A percentile compares a stretch with the other conserved stretches of the same genome.
Evolutionary conservation across 2,888 invertebrate genomes (phyloP).

Genomic region (Podabrus alpinus): DNA sequence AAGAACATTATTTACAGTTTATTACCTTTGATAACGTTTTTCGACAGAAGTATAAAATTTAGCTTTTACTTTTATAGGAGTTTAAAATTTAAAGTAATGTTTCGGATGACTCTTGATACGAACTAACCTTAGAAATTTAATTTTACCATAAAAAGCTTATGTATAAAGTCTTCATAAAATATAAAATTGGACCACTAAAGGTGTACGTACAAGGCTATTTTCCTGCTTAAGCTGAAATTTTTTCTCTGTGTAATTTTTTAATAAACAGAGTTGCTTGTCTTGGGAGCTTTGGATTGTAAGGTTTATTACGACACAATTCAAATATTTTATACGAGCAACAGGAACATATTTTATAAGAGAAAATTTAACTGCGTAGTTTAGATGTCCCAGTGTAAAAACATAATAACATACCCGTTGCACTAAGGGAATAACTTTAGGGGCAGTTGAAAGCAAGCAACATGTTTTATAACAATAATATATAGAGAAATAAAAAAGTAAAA

Average conservation of each 20-base stretch:
- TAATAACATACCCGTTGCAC: conserved; percentile 13
- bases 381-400: conserved; percentile 14
- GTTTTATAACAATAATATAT: conserved; percentile 23
- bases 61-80: neutral
- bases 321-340: conserved; percentile 21
- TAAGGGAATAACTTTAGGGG: conserved; percentile 18
- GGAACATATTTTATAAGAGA: conserved; percentile 16
- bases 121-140: neutral
- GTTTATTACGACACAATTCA: neutral
- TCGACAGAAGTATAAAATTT: neutral
- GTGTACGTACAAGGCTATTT: no score
- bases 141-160: no score
- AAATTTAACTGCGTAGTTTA: conserved; percentile 19
- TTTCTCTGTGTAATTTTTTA: neutral
- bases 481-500: conserved; percentile 7
- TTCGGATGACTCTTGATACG: neutral
- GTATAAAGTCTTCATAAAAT: no score
- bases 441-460: conserved; percentile 16
- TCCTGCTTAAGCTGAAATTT: no score
- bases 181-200: no score
- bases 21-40: conserved; percentile 12
- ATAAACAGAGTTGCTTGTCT: neutral
- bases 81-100: neutral
- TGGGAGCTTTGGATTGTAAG: neutral
- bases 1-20: conserved; percentile 13